Evolutionary conservation across 2,888 invertebrate genomes (phyloP).

Genomic region (Aelia acuminata): DNA sequence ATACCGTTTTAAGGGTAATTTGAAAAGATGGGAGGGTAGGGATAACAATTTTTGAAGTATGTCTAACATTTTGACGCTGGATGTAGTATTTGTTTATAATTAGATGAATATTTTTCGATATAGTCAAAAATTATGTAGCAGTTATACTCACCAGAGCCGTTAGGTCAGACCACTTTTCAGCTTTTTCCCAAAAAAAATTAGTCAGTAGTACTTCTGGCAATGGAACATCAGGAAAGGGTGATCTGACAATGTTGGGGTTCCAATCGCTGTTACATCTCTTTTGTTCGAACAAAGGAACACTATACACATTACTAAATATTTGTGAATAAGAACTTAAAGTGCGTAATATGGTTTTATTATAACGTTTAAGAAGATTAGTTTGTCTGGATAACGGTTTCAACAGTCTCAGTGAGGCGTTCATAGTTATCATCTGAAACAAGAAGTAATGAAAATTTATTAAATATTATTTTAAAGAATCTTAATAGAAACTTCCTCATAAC

Average conservation of each 20-base stretch:
- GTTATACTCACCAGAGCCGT: conserved; percentile 75
- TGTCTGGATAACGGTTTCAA: neutral
- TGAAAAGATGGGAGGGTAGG: no score
- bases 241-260: conserved; percentile 63
- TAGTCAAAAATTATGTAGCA: no score
- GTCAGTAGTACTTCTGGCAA: conserved; percentile 70
- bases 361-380: conserved; percentile 36
- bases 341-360: conserved; percentile 38
- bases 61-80: no score
- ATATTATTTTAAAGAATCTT: neutral
- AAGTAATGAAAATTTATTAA: neutral
- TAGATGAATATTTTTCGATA: no score
- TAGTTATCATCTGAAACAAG: neutral
- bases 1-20: no score
- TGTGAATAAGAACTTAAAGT: neutral
- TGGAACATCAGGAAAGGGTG: conserved; percentile 64
- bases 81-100: no score
- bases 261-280: conserved; percentile 12
- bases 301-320: neutral
- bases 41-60: no score
- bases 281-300: neutral
- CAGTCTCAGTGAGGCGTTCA: conserved; percentile 39
- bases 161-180: conserved; percentile 77
- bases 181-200: conserved; percentile 76
- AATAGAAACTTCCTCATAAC: no score